These are phyloP conservation scores for Eupelmus urozonus DNA, from an alignment of 2,888 invertebrate species.

Conservation along the genomic window DNA sequence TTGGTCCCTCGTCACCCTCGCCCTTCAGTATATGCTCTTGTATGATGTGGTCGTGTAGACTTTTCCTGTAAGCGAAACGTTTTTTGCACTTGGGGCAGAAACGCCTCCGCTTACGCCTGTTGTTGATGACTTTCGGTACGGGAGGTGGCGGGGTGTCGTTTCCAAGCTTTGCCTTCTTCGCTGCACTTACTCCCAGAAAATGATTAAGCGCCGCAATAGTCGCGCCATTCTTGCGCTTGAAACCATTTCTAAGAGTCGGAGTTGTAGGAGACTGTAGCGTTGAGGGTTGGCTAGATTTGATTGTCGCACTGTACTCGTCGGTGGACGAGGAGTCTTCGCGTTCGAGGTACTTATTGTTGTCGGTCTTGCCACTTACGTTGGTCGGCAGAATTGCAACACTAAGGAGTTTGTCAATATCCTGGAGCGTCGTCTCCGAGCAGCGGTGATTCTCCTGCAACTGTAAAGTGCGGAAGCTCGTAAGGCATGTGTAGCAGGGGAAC, in stretches of 20 bases:
- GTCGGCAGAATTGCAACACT: slow-evolving; percentile 54
- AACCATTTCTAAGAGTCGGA: slow-evolving; percentile 27
- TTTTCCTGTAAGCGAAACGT: slow-evolving; percentile 39
- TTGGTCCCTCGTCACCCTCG: slow-evolving; percentile 25
- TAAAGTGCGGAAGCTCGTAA: slow-evolving; percentile 53
- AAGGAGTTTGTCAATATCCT: slow-evolving; percentile 53
- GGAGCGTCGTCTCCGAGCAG: slow-evolving; percentile 54
- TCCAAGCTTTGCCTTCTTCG: slow-evolving; percentile 10
- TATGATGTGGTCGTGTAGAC: slow-evolving; percentile 47
- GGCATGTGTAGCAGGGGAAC: slow-evolving; percentile 55
- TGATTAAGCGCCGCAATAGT: neutral
- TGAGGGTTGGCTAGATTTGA: slow-evolving; percentile 8
- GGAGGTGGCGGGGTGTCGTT: neutral
- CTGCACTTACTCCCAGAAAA: neutral
- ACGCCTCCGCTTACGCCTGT: slow-evolving; percentile 1
- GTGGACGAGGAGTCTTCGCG: slow-evolving; percentile 52
- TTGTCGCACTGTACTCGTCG: slow-evolving; percentile 47
- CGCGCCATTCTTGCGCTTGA: slow-evolving; percentile 33
- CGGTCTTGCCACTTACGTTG: slow-evolving; percentile 31
- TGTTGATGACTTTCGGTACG: neutral
- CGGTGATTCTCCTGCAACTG: slow-evolving; percentile 54
- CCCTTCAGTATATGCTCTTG: slow-evolving; percentile 45
- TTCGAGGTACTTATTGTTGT: slow-evolving; percentile 35
- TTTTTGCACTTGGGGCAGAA: slow-evolving; percentile 51
- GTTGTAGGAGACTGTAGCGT: neutral